A percentile compares a stretch with the other conserved stretches of the same genome.
Conservation (phyloP, 2,888 invertebrate species). For the Mycalesis mineus region DNA sequence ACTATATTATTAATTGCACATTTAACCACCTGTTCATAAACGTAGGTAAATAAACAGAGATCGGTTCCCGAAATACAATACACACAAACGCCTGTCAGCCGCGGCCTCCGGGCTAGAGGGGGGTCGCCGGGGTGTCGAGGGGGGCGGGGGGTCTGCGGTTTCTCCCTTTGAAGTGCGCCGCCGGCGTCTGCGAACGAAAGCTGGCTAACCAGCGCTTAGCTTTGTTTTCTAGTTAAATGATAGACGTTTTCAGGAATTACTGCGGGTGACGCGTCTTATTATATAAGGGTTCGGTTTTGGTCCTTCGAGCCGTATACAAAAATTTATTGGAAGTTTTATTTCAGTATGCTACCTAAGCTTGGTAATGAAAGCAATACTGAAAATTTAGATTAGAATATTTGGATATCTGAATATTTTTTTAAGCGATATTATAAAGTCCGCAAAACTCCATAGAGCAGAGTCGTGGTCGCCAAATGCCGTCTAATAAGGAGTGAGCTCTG, state of each 20-base stretch:
- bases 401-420: no score
- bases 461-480: no score
- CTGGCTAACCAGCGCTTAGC: constrained; percentile 71
- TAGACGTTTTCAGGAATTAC: constrained; percentile 52
- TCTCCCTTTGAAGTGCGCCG: constrained; percentile 69
- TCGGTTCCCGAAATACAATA: constrained; percentile 60
- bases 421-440: no score
- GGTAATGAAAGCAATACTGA: no score
- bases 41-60: constrained; percentile 50
- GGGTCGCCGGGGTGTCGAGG: constrained; percentile 36
- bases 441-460: no score
- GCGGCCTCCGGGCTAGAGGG: constrained; percentile 40
- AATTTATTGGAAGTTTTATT: background rate
- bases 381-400: no score
- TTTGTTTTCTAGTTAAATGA: constrained; percentile 73
- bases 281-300: constrained; percentile 23
- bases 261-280: constrained; percentile 47
- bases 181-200: constrained; percentile 65
- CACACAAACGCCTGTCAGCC: constrained; percentile 47
- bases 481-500: no score
- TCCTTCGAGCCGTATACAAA: constrained; percentile 24
- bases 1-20: constrained; percentile 19
- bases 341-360: no score
- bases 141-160: constrained; percentile 49
- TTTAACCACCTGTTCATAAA: constrained; percentile 44